These are phyloP conservation scores for sheep (Ovis aries) DNA, from an alignment of 2,113 vertebrate genomes.

Conservation along the genomic window ARS-UI_Ramb_v3.0 NC_056057.1:22670501-22671000, in stretches of 20 bases:
- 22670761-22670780: not conserved
- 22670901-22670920: not conserved
- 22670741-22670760: not conserved
- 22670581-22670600: not conserved
- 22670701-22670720: not conserved
- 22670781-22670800: not conserved
- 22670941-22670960: not conserved
- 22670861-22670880: not conserved
- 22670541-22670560: not conserved
- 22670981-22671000: not conserved
- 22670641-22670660: not conserved
- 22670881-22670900: not conserved
- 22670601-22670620: not conserved
- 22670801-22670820: not conserved
- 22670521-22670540: not conserved
- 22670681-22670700: accelerated
- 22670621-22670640: not conserved
- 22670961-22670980: not conserved
- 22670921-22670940: not conserved
- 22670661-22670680: not conserved
- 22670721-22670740: not conserved
- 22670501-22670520: not conserved
- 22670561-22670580: not conserved
- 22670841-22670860: accelerated
- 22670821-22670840: not conserved